Base-by-base conservation (phyloP, 2,888 invertebrate genomes). In the Ochropleura plecta region DNA sequence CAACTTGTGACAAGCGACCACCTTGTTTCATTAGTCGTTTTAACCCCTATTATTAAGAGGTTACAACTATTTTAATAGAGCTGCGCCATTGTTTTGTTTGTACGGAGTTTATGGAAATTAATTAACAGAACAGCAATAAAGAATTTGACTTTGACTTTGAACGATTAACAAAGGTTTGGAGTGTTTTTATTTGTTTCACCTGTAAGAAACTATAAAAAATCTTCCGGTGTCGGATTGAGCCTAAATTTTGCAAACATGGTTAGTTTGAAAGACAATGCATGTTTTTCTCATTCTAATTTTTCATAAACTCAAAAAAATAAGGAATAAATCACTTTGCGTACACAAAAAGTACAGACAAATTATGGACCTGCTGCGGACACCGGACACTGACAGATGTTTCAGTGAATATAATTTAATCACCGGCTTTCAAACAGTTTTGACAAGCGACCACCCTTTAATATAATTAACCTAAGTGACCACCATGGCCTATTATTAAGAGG, bases 351-450 rank as follows among this genome's bases (percentile, higher is more conserved):
- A 30, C 30, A 3, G 30, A 30, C 30, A 30, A 30, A 30, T 30
- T 30, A 30, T 30, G 30, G 30, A 30, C 30, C 30, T 30, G 30
- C 30, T 30, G 30, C 30, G 30, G 30, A 30, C 30, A 30, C 30
- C 30, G 30, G 30, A 30, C 30, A 30, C 30, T 30, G 30, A 30
- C 30, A 30, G 30, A 30, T 30, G 3, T 30, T 30, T 30, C 30
- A 30, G 30, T 30, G 30, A 30, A 1, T 30, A 30, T 30, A 90
- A 90, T 89, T 91, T 88, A 91, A 90, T 91, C 88, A 87, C 85
- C 76, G 82, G 81, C 77, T 86, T 78, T 83, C 82, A 70, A 81
- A 65, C 73, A 77, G 40, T 67, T 77, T 79, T 75, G 79, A 81
- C 81, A 81, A 73, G 81, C 82, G 59, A 75, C 68, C 69, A 79